Conservation (phyloP, 2,797 vertebrate genomes). For the Rhabdomys pumilio region DNA sequence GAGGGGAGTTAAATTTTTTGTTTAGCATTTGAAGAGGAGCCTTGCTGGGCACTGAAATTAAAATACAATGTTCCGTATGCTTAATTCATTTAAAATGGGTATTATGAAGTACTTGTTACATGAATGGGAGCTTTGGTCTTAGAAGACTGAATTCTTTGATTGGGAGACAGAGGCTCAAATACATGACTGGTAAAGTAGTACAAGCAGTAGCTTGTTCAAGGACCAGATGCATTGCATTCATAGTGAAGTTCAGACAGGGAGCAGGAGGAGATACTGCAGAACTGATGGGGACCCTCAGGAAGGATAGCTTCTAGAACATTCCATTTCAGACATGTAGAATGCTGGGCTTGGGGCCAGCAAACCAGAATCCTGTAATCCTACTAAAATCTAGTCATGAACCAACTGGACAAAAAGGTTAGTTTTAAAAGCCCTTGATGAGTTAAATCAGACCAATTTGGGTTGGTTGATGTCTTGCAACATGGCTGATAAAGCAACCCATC, state of each 20-base stretch:
- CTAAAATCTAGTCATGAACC: not conserved
- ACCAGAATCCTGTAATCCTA: not conserved
- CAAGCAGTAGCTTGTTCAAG: not conserved
- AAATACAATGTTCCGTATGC: not conserved
- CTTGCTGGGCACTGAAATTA: not conserved
- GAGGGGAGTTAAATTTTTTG: not conserved
- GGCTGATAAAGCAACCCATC: constrained; percentile 79
- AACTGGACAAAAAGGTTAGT: constrained; percentile 60
- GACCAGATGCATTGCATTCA: not conserved
- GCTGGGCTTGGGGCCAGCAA: not conserved
- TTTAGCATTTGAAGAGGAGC: constrained; percentile 19
- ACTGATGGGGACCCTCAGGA: not conserved
- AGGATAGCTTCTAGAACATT: not conserved
- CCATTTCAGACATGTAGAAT: not conserved
- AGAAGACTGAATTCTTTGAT: not conserved
- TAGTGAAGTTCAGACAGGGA: not conserved
- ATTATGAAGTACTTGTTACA: not conserved
- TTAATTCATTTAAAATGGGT: not conserved
- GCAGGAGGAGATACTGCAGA: not conserved
- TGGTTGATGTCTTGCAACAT: constrained; percentile 68
- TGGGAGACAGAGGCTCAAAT: not conserved
- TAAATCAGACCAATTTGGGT: constrained; percentile 79
- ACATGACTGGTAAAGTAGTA: not conserved
- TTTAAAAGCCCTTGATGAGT: constrained; percentile 74
- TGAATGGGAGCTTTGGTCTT: not conserved